Evolutionary conservation across 2,113 vertebrate species (phyloP), one percentile per base, ranked within the genome.

Genomic region (Epinephelus moara): DNA sequence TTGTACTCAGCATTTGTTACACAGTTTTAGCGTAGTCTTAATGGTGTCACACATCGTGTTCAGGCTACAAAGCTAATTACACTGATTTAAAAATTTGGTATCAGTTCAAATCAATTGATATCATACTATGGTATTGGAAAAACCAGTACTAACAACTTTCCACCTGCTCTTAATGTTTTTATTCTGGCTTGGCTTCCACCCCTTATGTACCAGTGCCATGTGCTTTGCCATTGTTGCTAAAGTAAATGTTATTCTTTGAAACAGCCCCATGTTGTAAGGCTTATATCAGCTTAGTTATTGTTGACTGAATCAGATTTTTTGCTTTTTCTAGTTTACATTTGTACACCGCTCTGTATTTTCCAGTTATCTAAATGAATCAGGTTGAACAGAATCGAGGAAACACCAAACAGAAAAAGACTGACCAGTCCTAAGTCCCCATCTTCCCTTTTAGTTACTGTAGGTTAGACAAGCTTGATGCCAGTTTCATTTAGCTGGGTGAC

Each of bases 221-320:
- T 23, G 19, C 52, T 63, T 13, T 70, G 37, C 27, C 47, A 42
- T 50, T 61, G 45, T 40, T 55, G 25, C 67, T 55, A 11, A 66
- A 76, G 64, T 60, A 70, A 87, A 78, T 74, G 75, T 75, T 75
- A 47, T 70, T 70, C n/a, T 64, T 75, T 50, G 11, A 80, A 49
- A 19, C 25, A 59, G 18, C 6, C 1, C 13, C 3, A 1, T 25
- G 21, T 55, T 50, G 30, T n/a, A n/a, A 66, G 61, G 55, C 55
- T 60, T 67, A 18, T 13, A 27, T 0, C 11, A 60, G 59, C 56
- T 60, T 45, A 62, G 42, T 75, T 69, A 17, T n/a, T 27, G 55
- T 64, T 75, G 50, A 70, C 63, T 74, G 60, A 52, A 37, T 75
- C 12, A 40, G 2, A 62, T 53, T 69, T 69, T 6, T 50, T 37